Conservation (phyloP, 2,113 vertebrate genomes). For the Lagopus leucura region DNA sequence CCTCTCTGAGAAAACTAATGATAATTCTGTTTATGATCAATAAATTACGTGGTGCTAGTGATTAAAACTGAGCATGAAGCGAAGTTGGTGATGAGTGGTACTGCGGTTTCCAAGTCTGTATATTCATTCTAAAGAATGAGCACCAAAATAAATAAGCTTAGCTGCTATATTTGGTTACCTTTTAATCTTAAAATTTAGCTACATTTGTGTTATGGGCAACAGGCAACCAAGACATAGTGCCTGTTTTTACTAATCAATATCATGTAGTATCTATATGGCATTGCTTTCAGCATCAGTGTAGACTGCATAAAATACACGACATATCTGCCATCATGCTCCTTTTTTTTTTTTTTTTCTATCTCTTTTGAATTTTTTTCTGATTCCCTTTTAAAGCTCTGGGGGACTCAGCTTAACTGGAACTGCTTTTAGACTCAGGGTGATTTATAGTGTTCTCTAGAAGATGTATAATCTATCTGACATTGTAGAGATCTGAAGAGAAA, state of each 20-base stretch:
- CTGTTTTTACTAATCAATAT: neutral
- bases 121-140: neutral
- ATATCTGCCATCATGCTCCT: neutral
- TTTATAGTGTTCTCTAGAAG: slow-evolving; percentile 22
- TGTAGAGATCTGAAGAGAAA: slow-evolving; percentile 27
- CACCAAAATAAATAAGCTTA: neutral
- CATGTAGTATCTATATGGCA: neutral
- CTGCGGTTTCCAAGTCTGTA: neutral
- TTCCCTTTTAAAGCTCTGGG: neutral
- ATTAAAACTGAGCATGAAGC: neutral
- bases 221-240: rapidly evolving
- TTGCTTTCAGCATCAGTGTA: neutral
- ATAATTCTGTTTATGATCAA: neutral
- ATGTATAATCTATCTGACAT: slow-evolving; percentile 8
- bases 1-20: neutral
- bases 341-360: neutral
- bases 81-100: neutral
- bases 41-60: neutral
- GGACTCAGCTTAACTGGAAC: neutral
- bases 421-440: neutral
- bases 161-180: neutral
- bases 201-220: neutral
- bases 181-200: neutral
- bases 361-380: neutral
- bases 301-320: neutral